Percentiles rank a stretch among this genome's conserved stretches.
Conservation (phyloP, 1,140 invertebrate genomes). For the Drosophila willistoni region DNA sequence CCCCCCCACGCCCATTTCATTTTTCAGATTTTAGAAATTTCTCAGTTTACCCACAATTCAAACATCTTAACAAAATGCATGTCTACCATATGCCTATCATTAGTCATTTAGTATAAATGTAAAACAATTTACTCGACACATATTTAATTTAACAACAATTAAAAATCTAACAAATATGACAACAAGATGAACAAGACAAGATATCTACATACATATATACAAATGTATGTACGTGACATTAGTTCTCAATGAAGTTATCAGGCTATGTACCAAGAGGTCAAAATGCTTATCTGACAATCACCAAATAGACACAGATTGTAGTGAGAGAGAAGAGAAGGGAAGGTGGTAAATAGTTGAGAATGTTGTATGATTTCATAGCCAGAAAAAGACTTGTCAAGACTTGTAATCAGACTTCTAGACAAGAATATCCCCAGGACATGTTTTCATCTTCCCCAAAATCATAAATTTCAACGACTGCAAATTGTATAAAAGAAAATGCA, state of each 20-base stretch:
- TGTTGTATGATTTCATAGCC: too few species aligned
- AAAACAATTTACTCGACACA: conserved; percentile 5
- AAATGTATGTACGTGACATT: background rate
- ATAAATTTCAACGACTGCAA: background rate
- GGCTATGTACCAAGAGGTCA: background rate
- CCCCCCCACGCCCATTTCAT: too few species aligned
- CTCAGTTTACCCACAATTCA: background rate
- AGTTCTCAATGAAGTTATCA: conserved; percentile 9
- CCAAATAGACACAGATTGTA: too few species aligned
- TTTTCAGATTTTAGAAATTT: too few species aligned
- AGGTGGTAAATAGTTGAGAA: too few species aligned
- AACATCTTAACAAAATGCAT: background rate
- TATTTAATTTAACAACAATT: conserved; percentile 3
- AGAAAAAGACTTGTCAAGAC: too few species aligned
- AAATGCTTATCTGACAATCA: background rate
- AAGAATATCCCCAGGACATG: too few species aligned
- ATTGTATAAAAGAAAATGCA: background rate
- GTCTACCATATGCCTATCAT: background rate
- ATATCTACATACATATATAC: background rate
- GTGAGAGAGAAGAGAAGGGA: too few species aligned
- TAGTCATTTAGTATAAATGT: background rate
- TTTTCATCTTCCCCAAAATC: too few species aligned
- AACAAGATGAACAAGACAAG: background rate
- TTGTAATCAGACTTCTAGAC: too few species aligned
- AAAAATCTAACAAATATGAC: conserved; percentile 6